Base-by-base conservation (phyloP, 1,140 invertebrate species). In the Lepeophtheirus salmonis region DNA sequence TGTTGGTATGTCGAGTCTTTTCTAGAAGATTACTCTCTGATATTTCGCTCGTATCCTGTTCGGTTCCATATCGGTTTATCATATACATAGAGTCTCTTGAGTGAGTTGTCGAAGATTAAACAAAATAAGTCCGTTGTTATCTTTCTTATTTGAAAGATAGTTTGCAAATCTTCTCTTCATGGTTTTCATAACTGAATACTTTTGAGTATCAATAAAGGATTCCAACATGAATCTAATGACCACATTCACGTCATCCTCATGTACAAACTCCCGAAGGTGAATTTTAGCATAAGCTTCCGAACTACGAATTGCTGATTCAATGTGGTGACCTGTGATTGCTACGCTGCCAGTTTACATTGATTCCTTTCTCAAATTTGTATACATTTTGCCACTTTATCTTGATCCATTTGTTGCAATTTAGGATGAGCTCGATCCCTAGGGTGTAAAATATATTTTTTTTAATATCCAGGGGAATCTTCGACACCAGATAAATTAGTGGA, bases 261-360 rank as follows among this genome's bases (percentile, higher is more conserved):
- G 79, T 0, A 99, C 94, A 68, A 84, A 88, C 65, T 89, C 82
- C 13, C 95, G 75, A 13, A 99, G 74, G 75, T 97, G 91, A 78
- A 99, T 89, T 63, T 86, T 82, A 0, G 95, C 94, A 76, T 95
- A 86, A 0, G 95, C 89, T 74, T 99, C 95, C 0, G 91, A 79
- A 81, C 96, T 86, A 24, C 96, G 80, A 67, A 99, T 97, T 69
- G 98, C 91, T 67, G 90, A 95, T 75, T 99, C 96, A 66, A 99
- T 95, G 68, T 98, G 92, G 66, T 96, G 79, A 0, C 97, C 92
- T 0, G 96, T 99, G 64, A 99, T 97, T 0, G 95, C 92, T 64
- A 98, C 79, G 69, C 89, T 95, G 61, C 91, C 92, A 21, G 94
- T 98, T 0, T 80, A 80, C 73, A 89, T 78, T 3, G 92, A 97